Conservation (phyloP, 2,113 vertebrate genomes). For the Peromyscus maniculatus region DNA sequence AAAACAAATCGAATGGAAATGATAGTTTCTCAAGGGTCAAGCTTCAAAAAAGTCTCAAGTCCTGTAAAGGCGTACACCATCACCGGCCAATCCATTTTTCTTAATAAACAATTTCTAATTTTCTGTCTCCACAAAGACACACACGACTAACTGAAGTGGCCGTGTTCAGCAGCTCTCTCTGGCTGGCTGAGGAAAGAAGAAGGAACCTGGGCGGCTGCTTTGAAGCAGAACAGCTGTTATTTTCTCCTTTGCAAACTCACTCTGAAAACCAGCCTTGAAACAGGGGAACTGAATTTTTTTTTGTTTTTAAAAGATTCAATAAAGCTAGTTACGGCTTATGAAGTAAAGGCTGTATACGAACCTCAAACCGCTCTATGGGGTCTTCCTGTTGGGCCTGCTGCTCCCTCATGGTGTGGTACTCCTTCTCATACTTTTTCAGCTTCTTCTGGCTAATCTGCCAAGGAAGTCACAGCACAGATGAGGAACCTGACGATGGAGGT, state of each 20-base stretch:
- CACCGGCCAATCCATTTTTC: not conserved
- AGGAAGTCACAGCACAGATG: constrained; percentile 58
- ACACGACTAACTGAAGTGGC: not conserved
- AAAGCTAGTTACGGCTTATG: not conserved
- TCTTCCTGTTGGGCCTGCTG: constrained; percentile 99
- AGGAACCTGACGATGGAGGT: not conserved
- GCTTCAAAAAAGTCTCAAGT: not conserved
- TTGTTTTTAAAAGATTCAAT: not conserved
- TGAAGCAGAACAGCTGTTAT: constrained; percentile 21
- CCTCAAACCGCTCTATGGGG: constrained; percentile 98
- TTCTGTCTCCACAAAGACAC: constrained; percentile 41
- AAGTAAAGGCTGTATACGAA: constrained; percentile 71
- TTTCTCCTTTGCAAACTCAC: constrained; percentile 59
- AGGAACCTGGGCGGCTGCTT: not conserved
- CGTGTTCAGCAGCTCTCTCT: not conserved
- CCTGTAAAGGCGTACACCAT: not conserved
- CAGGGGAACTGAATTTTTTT: not conserved
- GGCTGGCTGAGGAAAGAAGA: not conserved
- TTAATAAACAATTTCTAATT: not conserved
- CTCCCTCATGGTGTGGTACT: constrained; percentile 97
- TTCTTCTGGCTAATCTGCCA: constrained; percentile 98
- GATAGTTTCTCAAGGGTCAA: not conserved
- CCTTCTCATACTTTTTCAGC: constrained; percentile 98
- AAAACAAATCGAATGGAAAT: not conserved
- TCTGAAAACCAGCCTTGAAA: constrained; percentile 38